Conservation (phyloP, 2,797 vertebrate genomes). For the Gobionotothen gibberifrons region DNA sequence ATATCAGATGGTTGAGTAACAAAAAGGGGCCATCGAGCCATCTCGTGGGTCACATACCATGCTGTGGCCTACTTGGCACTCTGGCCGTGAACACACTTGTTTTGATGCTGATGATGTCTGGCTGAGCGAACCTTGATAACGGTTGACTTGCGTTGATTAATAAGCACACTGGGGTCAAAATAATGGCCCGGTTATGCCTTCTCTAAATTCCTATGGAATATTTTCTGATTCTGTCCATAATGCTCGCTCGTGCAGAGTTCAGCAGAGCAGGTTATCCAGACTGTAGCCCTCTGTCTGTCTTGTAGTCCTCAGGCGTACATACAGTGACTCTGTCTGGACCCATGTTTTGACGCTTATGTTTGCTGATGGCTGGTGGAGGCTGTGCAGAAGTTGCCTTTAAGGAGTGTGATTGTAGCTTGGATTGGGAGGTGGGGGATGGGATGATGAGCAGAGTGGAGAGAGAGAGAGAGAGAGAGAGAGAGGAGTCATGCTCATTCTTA, state of each 20-base stretch:
- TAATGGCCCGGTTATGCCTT: background rate
- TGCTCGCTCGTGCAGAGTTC: conserved; percentile 14
- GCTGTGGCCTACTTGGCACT: conserved; percentile 77
- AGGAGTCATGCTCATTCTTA: conserved; percentile 53
- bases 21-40: conserved; percentile 75
- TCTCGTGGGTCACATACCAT: conserved; percentile 76
- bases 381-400: conserved; percentile 50
- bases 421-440: conserved; percentile 56
- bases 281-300: conserved; percentile 21
- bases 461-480: conserved; percentile 20
- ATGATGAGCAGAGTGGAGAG: conserved; percentile 24
- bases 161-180: conserved; percentile 3
- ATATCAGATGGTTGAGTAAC: conserved; percentile 78
- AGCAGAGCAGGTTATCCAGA: conserved; percentile 40
- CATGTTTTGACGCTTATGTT: conserved; percentile 61
- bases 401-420: conserved; percentile 41
- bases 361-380: conserved; percentile 57
- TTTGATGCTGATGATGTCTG: conserved; percentile 61
- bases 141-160: background rate
- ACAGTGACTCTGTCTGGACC: conserved; percentile 18
- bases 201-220: conserved; percentile 1
- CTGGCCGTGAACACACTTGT: conserved; percentile 61
- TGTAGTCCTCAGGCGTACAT: conserved; percentile 35
- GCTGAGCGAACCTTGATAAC: conserved; percentile 31
- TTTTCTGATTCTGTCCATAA: background rate